Percentiles rank a stretch among this genome's conserved stretches.
Conservation (phyloP, 2,113 vertebrate species). For the Rafetus swinhoei region DNA sequence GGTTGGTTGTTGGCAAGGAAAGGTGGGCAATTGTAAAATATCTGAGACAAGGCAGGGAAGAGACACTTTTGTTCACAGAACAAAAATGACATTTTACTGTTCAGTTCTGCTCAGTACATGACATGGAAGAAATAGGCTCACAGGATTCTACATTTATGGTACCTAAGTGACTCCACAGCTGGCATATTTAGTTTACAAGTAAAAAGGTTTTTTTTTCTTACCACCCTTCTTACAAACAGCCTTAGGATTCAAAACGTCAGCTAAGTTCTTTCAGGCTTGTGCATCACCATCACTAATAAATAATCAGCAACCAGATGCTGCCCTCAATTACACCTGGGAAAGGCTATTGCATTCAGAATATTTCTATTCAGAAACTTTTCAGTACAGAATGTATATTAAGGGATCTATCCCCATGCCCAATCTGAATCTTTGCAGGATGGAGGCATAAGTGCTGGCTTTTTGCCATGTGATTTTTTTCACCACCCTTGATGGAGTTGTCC, state of each 20-base stretch:
- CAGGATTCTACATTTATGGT: neutral
- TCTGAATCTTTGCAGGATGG: neutral
- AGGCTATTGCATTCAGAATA: neutral
- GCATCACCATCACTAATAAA: neutral
- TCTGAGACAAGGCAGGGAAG: neutral
- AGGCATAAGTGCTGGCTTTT: neutral
- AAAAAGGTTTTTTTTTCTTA: neutral
- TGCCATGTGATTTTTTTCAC: rapidly evolving
- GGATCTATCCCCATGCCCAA: neutral
- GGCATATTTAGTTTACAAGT: rapidly evolving
- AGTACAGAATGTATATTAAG: neutral
- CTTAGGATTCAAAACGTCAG: neutral
- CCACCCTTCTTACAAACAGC: neutral
- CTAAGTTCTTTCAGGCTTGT: neutral
- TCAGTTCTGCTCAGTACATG: neutral
- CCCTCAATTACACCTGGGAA: neutral
- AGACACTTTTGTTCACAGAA: neutral
- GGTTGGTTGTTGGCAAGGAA: rapidly evolving
- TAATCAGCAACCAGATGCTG: neutral
- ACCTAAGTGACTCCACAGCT: neutral
- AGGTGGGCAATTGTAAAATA: neutral
- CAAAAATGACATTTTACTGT: neutral
- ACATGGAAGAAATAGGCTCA: rapidly evolving
- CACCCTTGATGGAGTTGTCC: neutral
- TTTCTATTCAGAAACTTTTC: neutral